Percentiles rank a stretch among this genome's conserved stretches.
Evolutionary conservation across 1,140 invertebrate species (phyloP).

Genomic region (Stegodyphus dumicola): DNA sequence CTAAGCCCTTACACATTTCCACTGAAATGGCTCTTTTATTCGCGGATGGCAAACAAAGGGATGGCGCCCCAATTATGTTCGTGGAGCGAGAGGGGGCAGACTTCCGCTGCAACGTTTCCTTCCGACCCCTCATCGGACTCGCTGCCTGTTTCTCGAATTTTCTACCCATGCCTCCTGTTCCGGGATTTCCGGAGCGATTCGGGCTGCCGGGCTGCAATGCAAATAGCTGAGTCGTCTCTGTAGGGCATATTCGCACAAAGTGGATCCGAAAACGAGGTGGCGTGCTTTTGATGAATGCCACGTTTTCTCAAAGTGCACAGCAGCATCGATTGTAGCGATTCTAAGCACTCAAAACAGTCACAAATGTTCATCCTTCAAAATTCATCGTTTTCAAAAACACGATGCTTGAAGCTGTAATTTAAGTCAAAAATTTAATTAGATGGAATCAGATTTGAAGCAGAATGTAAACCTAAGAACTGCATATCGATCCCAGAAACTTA

Average conservation of each 20-base stretch:
- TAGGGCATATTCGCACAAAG: background rate
- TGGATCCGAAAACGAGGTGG: background rate
- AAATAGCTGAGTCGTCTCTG: background rate
- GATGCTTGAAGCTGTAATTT: too few species aligned
- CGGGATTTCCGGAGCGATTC: background rate
- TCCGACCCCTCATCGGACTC: background rate
- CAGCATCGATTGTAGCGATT: too few species aligned
- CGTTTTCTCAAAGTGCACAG: too few species aligned
- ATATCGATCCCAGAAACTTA: too few species aligned
- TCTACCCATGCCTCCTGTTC: background rate
- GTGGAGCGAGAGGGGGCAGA: background rate
- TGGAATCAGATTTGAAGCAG: too few species aligned
- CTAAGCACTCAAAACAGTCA: too few species aligned
- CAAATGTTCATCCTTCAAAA: too few species aligned
- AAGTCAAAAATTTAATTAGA: too few species aligned
- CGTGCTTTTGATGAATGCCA: background rate
- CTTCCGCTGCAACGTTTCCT: conserved; percentile 26
- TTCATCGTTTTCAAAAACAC: too few species aligned
- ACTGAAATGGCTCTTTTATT: conserved; percentile 14
- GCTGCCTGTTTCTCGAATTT: background rate
- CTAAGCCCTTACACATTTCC: background rate
- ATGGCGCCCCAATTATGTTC: conserved; percentile 4
- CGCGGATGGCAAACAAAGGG: background rate
- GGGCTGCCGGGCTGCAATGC: background rate
- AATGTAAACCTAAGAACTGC: too few species aligned